phyloP scores from a whole-genome alignment of 2,113 vertebrate species.

The Embiotoca jacksoni region DNA sequence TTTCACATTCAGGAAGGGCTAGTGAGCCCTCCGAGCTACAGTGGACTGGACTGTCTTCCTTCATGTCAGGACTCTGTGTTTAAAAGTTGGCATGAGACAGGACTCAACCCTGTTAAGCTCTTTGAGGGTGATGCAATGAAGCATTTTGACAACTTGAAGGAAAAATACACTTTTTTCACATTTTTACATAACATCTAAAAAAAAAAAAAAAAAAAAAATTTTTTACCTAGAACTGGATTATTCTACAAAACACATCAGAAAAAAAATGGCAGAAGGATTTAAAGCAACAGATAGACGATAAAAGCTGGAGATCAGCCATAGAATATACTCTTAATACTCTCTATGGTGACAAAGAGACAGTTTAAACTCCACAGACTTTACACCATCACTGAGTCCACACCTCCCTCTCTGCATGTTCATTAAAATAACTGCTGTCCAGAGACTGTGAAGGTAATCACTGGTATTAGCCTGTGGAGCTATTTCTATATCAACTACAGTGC shows the following conservation, averaged over 20 bases:
- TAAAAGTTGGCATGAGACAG: no score
- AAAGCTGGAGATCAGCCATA: neutral
- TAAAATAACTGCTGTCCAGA: no score
- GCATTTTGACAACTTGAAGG: neutral
- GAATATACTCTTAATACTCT: neutral
- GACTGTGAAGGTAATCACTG: no score
- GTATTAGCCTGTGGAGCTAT: neutral
- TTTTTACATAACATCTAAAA: neutral
- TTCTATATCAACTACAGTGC: neutral
- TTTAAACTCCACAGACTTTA: neutral
- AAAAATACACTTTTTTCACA: neutral
- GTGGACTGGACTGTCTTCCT: no score
- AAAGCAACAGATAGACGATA: neutral
- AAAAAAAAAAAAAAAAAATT: neutral
- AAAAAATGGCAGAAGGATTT: neutral
- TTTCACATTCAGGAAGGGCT: no score
- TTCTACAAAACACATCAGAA: neutral
- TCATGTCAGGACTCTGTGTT: no score
- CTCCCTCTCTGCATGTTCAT: no score
- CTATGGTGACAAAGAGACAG: neutral
- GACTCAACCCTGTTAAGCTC: no score
- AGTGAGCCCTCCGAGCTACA: no score
- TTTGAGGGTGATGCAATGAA: neutral
- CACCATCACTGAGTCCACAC: neutral
- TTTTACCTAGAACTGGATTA: neutral